Percentiles rank a stretch among this genome's conserved stretches.
Evolutionary conservation across 2,113 vertebrate species (phyloP).

Genomic region (Hippocampus comes): DNA sequence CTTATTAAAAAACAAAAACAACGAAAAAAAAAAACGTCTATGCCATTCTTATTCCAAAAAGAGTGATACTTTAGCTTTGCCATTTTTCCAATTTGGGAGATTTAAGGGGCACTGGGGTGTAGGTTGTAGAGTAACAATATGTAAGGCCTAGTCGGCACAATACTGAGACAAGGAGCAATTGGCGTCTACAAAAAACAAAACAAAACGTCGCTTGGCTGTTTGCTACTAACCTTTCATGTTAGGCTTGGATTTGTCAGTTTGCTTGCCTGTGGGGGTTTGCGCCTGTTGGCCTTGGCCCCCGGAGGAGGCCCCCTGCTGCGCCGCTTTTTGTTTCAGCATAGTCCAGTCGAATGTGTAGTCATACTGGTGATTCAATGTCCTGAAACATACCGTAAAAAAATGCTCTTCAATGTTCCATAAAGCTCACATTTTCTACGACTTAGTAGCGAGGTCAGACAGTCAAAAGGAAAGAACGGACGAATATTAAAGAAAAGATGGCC

Average conservation of each 20-base stretch:
- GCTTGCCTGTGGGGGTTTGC: constrained; percentile 99
- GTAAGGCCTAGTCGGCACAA: constrained; percentile 31
- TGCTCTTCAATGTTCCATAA: not conserved
- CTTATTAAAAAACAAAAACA: constrained; percentile 53
- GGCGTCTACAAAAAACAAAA: constrained; percentile 62
- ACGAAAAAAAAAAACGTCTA: constrained; percentile 70
- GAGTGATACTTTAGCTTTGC: constrained; percentile 20
- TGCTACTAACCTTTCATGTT: constrained; percentile 99
- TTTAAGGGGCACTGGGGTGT: constrained; percentile 32
- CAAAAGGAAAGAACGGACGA: not conserved
- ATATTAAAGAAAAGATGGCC: not conserved
- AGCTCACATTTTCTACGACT: not conserved
- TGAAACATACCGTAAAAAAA: constrained; percentile 48
- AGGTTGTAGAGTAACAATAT: constrained; percentile 31
- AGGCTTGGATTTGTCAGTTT: constrained; percentile 99
- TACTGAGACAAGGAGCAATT: constrained; percentile 66
- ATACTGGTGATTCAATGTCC: constrained; percentile 99
- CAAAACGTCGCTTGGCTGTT: constrained; percentile 94
- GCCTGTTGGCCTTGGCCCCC: constrained; percentile 98
- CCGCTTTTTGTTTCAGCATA: constrained; percentile 99
- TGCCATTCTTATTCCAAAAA: constrained; percentile 40
- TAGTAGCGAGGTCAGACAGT: not conserved
- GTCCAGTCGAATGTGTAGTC: constrained; percentile 99
- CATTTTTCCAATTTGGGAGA: constrained; percentile 70
- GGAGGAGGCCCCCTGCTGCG: constrained; percentile 97